Percentiles rank a stretch among this genome's conserved stretches.
phyloP scores from a whole-genome alignment of 1,140 invertebrate genomes.

The Drosophila mayri region DNA sequence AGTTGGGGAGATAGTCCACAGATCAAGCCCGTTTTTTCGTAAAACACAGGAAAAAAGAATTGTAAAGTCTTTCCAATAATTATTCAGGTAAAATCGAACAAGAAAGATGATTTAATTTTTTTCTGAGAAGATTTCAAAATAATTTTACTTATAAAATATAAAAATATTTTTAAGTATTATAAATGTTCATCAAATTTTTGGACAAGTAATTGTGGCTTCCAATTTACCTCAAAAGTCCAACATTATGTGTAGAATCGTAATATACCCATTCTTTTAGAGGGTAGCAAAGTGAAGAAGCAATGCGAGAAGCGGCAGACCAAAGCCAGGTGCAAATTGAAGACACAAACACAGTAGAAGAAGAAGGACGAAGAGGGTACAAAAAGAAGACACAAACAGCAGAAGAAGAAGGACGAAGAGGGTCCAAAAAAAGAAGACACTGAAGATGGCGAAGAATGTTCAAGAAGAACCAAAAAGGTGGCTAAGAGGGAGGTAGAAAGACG shows the following conservation, averaged over 20 bases:
- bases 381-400: not conserved
- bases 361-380: not conserved
- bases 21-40: not conserved
- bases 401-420: too few relatives aligned
- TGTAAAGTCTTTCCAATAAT: not conserved
- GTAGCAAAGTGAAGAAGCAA: slow-evolving; percentile 26
- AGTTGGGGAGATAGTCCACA: too few relatives aligned
- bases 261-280: not conserved
- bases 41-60: not conserved
- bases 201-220: not conserved
- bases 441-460: slow-evolving; percentile 10
- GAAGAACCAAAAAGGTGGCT: not conserved
- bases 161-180: too few relatives aligned
- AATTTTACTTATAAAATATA: too few relatives aligned
- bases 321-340: slow-evolving; percentile 54
- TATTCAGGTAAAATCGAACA: rapidly evolving
- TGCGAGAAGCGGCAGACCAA: slow-evolving; percentile 18
- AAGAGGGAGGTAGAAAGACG: not conserved
- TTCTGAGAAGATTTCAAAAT: too few relatives aligned
- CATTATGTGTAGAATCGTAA: not conserved
- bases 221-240: not conserved
- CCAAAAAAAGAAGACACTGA: not conserved
- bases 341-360: slow-evolving; percentile 15
- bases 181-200: too few relatives aligned
- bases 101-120: too few relatives aligned